phyloP scores from a whole-genome alignment of 2,113 vertebrate genomes.

The Hypomesus transpacificus region DNA sequence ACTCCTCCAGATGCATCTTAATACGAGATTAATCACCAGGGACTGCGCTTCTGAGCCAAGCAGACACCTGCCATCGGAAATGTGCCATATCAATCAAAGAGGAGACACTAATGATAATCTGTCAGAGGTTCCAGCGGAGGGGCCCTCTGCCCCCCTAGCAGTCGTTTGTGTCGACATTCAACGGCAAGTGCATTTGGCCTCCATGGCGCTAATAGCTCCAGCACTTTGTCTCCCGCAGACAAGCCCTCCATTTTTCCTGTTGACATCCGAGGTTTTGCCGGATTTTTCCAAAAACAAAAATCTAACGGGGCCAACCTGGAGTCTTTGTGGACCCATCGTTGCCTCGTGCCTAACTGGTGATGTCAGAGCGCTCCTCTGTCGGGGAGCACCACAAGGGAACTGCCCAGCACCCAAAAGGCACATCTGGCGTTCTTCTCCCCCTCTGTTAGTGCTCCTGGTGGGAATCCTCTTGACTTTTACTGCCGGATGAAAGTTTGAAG shows the following conservation, averaged over 20 bases:
- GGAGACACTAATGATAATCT: constrained; percentile 58
- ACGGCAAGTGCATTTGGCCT: constrained; percentile 52
- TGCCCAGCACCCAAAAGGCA: not conserved
- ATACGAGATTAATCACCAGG: constrained; percentile 62
- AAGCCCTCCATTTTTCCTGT: constrained; percentile 44
- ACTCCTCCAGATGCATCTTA: constrained; percentile 57
- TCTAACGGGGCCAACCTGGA: constrained; percentile 31
- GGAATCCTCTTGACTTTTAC: constrained; percentile 9
- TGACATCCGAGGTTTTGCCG: constrained; percentile 36
- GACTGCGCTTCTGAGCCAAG: constrained; percentile 48
- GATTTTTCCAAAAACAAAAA: constrained; percentile 33
- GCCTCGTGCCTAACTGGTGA: not conserved
- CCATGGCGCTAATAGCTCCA: constrained; percentile 57
- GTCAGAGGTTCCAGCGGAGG: constrained; percentile 45
- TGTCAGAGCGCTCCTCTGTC: constrained; percentile 15
- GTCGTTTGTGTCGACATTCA: constrained; percentile 59
- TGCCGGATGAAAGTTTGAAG: constrained; percentile 9
- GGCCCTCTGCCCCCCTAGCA: constrained; percentile 43
- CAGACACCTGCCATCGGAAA: constrained; percentile 62
- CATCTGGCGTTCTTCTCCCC: not conserved
- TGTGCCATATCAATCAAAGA: constrained; percentile 64
- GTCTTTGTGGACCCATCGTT: constrained; percentile 28
- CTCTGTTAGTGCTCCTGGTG: not conserved
- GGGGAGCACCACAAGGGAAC: not conserved
- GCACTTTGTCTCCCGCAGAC: constrained; percentile 55